phyloP scores from a whole-genome alignment of 2,797 vertebrate species.

The Galaxias olidus region DNA sequence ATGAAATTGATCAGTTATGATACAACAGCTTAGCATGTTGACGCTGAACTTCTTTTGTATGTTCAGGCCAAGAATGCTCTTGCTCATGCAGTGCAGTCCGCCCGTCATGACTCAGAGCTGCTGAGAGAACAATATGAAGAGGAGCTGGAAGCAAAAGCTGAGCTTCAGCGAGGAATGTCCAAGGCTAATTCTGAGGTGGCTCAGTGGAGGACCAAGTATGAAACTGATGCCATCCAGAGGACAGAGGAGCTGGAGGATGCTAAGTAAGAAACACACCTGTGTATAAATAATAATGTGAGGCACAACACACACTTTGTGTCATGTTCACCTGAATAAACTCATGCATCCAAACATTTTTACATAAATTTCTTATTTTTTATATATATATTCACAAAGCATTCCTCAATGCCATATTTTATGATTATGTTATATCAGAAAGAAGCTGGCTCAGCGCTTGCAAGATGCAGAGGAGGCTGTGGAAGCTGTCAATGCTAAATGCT shows the following conservation, averaged over 20 bases:
- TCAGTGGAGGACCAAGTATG: slow-evolving; percentile 60
- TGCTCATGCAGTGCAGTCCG: slow-evolving; percentile 58
- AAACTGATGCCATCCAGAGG: slow-evolving; percentile 54
- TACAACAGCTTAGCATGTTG: too few species aligned
- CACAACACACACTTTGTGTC: too few species aligned
- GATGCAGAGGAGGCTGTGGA: slow-evolving; percentile 81
- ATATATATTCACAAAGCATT: neutral
- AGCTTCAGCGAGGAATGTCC: slow-evolving; percentile 52
- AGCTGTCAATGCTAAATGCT: slow-evolving; percentile 81
- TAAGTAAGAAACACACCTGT: slow-evolving; percentile 39
- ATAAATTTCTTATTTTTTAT: neutral
- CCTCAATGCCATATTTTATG: too few species aligned
- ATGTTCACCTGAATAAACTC: too few species aligned
- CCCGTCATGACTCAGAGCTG: slow-evolving; percentile 58
- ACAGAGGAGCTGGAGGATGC: slow-evolving; percentile 58
- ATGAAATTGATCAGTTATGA: neutral
- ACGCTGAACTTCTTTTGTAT: neutral
- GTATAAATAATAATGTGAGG: too few species aligned
- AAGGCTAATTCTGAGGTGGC: slow-evolving; percentile 56
- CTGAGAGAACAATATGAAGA: slow-evolving; percentile 63
- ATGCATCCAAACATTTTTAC: neutral
- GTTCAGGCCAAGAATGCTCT: slow-evolving; percentile 60
- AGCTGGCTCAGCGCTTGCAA: slow-evolving; percentile 80
- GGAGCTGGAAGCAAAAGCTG: slow-evolving; percentile 53
- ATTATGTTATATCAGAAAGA: slow-evolving; percentile 47